Evolutionary conservation across 1,140 invertebrate genomes (phyloP), one percentile per base, ranked within the genome.

Genomic region (Megalonaias nervosa): DNA sequence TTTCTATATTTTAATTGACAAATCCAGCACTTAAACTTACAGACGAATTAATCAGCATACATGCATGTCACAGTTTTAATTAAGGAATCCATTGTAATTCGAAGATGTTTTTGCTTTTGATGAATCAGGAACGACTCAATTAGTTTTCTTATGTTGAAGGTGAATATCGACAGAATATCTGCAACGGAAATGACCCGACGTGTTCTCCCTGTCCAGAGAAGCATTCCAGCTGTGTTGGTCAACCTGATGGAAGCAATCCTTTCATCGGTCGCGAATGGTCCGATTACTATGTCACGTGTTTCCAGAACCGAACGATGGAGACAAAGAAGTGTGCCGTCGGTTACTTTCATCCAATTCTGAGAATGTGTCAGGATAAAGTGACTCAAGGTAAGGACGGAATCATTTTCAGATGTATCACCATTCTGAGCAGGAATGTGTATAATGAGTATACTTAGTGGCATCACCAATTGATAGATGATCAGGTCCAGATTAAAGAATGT

Each of bases 121-220:
- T 26, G 13, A 26, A 14, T 14, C 21, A 2, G 14, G 14, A 21
- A 65, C 13, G 13, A 15, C 64, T 9, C 4, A n/a, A n/a, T 5
- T 62, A 5, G 2, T 9, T 11, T 19, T 23, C 4, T 11, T 9
- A 5, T n/a, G 3, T 64, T 74, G 59, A 21, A 82, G 81, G 81
- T 82, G 81, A 81, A 19, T 82, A 82, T 67, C 58, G 66, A 48
- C 79, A 83, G 57, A 83, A 83, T 61, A 23, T 68, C 58, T 83
- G 82, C 74, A 71, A 70, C 62, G 61, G 56, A 0, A 38, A 31
- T 15, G 66, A 65, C 57, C 65, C 67, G 17, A 68, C 31, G 21
- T 85, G 79, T 60, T 57, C 57, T 23, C 80, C 68, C 3, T 84
- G 80, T 62, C 70, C 70, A 14, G 74, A 79, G 4, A 70, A 77